Evolutionary conservation across 2,888 invertebrate species (phyloP).

Genomic region (Hirudinaria manillensis): DNA sequence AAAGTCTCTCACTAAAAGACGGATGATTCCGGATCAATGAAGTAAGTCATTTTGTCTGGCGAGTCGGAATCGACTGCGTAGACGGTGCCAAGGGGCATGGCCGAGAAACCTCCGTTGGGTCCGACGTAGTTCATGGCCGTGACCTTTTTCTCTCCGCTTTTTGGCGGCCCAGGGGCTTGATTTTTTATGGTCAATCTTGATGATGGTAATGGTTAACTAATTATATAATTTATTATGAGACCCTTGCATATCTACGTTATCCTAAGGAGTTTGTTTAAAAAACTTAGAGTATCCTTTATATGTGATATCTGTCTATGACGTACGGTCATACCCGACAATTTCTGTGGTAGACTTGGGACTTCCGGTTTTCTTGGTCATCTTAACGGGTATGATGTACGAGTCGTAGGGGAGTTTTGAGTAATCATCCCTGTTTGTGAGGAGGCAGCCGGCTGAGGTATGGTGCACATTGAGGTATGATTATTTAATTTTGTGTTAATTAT

Average conservation of each 20-base stretch:
- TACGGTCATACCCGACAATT: constrained; percentile 8
- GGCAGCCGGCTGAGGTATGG: constrained; percentile 17
- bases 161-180: neutral
- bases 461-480: neutral
- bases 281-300: no score
- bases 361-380: neutral
- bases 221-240: no score
- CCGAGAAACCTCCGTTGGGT: constrained; percentile 43
- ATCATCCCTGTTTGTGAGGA: constrained; percentile 30
- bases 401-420: constrained; percentile 28
- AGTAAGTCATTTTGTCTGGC: no score
- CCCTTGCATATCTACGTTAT: no score
- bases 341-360: neutral
- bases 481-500: no score
- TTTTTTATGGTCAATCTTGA: neutral
- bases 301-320: no score
- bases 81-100: constrained; percentile 68
- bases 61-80: constrained; percentile 88
- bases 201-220: no score
- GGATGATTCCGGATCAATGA: no score
- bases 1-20: no score
- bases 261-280: no score
- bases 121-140: constrained; percentile 16
- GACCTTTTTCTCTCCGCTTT: neutral
- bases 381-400: constrained; percentile 34